Base-by-base conservation (phyloP, 2,888 invertebrate species). In the Theodoxus fluviatilis region DNA sequence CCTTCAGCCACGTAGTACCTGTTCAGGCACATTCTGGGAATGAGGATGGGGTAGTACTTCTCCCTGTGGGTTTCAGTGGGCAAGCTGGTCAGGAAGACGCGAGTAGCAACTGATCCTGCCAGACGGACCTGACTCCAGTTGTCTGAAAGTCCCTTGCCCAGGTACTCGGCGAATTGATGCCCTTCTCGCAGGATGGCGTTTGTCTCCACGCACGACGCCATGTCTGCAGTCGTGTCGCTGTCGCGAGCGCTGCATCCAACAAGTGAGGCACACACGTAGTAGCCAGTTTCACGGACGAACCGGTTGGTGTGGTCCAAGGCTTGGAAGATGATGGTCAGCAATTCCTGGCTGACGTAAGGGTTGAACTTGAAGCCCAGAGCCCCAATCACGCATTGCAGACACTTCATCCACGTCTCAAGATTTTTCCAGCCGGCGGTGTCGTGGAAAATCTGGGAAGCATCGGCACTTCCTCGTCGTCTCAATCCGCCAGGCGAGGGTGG, bases 1-100 rank as follows among this genome's bases (percentile, higher is more conserved):
- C 90, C 90, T 78, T 90, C 90, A 37, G 90, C 90, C 38, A 89
- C 85, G 79, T 90, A 90, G 77, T 90, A 90, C 74, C 90, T 87
- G 81, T 90, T 90, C 25, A 90, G 84, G 80, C 90, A 90, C 84
- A 90, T 87, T 69, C 87, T 83, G 25, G 90, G 90, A 49, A 90
- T 78, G 15, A 90, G 82, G 6, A 84, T 75, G 9, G 88, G 85
- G 76, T 84, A 89, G 77, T 88, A 89, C 47, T 83, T 80, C 70
- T 87, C 85, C 73, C 88, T 77, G 6, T 83, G 81, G 69, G 84
- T 81, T 15, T 84, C 82, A 55, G 83, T 76, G 6, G 87, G 85
- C 49, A 89, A 80, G 72, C 87, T 85, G 22, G 85, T 73, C 59
- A 90, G 80, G 79, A 90, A 89, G 70, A 86, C 85, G 35, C 90